Percentiles rank a stretch among this genome's conserved stretches.
Conservation (phyloP, 2,113 vertebrate genomes). For the Pteropus alecto region DNA sequence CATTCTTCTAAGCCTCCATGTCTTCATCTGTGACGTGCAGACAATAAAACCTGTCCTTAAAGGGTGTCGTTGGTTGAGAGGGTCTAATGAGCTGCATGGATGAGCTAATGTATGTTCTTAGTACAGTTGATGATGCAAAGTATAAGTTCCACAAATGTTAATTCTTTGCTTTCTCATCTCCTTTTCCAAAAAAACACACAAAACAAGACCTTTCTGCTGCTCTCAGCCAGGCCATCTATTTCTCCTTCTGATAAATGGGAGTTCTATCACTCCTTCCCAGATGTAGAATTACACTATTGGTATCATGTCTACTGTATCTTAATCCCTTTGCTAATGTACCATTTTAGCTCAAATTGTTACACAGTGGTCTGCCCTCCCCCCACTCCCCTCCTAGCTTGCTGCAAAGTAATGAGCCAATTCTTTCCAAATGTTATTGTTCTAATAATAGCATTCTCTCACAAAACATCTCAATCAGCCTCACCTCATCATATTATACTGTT, state of each 20-base stretch:
- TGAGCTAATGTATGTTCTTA: neutral
- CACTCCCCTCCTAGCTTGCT: neutral
- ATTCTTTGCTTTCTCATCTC: neutral
- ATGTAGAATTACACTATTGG: conserved; percentile 11
- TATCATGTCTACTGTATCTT: neutral
- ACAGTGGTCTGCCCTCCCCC: neutral
- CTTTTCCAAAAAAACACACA: neutral
- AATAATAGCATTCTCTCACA: neutral
- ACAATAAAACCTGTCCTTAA: neutral
- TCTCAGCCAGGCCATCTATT: neutral
- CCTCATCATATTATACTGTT: neutral
- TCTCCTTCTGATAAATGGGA: conserved; percentile 28
- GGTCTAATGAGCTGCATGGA: neutral
- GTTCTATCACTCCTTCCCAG: neutral
- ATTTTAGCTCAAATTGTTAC: neutral
- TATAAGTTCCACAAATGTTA: neutral
- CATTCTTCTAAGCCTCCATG: neutral
- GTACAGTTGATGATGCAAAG: no score
- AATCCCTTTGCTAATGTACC: conserved; percentile 17
- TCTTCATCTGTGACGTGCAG: neutral
- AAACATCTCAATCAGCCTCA: neutral
- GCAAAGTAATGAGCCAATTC: conserved; percentile 1
- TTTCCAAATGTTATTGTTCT: conserved; percentile 1
- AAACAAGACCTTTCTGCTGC: neutral
- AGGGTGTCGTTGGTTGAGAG: neutral